Percentiles rank a stretch among this genome's conserved stretches.
Evolutionary conservation across 2,888 invertebrate species (phyloP).

Genomic region (Oscheius sp.): DNA sequence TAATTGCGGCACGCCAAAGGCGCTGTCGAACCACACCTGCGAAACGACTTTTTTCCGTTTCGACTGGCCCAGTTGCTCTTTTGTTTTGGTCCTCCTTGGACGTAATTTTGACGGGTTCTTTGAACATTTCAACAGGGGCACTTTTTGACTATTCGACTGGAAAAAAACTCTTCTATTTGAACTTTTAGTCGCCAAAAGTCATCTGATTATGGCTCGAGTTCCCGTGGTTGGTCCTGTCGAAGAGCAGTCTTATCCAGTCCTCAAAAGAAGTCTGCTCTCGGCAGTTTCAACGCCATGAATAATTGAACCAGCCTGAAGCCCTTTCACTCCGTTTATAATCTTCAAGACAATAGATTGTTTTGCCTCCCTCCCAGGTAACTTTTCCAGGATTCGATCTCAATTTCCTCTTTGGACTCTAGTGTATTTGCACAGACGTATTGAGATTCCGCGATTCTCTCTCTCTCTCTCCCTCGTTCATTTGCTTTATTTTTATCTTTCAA

Average conservation of each 20-base stretch:
- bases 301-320: constrained; percentile 23
- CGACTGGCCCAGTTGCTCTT: not conserved
- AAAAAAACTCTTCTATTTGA: too few relatives aligned
- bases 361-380: not conserved
- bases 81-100: not conserved
- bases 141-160: too few relatives aligned
- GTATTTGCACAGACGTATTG: not conserved
- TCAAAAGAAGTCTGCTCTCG: constrained; percentile 2
- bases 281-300: constrained; percentile 22
- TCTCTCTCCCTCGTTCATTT: too few relatives aligned
- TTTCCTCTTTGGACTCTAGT: not conserved
- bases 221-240: not conserved
- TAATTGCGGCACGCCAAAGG: constrained; percentile 24
- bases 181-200: too few relatives aligned
- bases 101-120: too few relatives aligned
- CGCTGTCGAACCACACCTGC: constrained; percentile 22
- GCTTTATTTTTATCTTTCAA: too few relatives aligned
- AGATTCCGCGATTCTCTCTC: too few relatives aligned
- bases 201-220: not conserved
- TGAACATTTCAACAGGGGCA: too few relatives aligned
- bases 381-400: not conserved
- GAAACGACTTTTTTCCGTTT: too few relatives aligned
- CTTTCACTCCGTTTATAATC: not conserved
- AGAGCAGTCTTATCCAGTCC: not conserved
- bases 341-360: not conserved